A percentile compares a stretch with the other conserved stretches of the same genome.
phyloP scores from a whole-genome alignment of 2,113 vertebrate genomes.

The Spizaetus ornatus region DNA sequence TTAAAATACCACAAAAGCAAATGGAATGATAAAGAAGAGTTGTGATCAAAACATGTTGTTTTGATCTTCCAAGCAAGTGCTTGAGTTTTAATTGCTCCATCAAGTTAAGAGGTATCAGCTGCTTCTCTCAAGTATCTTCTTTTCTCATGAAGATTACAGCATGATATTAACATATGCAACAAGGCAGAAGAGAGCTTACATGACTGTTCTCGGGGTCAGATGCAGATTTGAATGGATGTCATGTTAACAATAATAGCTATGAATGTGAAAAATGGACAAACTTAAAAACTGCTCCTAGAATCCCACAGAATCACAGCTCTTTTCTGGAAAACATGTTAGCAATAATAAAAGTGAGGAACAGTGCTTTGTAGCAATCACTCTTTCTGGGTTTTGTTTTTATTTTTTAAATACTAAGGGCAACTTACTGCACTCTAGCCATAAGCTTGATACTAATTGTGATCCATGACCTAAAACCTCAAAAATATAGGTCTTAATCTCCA shows the following conservation, averaged over 20 bases:
- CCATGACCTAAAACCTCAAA: neutral
- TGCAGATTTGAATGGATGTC: neutral
- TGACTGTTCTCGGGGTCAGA: neutral
- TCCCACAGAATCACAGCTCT: neutral
- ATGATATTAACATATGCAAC: neutral
- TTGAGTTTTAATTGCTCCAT: conserved; percentile 27
- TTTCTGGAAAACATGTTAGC: neutral
- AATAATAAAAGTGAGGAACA: neutral
- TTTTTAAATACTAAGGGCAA: neutral
- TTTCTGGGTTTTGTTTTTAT: neutral
- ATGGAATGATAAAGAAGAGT: neutral
- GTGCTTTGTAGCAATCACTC: neutral
- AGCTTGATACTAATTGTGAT: neutral
- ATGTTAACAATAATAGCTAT: neutral
- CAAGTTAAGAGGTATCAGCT: conserved; percentile 41
- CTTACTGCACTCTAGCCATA: neutral
- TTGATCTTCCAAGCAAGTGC: conserved; percentile 24
- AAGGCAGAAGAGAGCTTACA: neutral
- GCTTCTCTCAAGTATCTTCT: neutral
- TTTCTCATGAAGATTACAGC: neutral
- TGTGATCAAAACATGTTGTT: conserved; percentile 4
- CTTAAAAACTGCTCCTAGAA: neutral
- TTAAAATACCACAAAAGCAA: neutral
- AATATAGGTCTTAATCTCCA: neutral
- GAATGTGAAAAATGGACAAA: neutral